Evolutionary conservation across 2,113 vertebrate species (phyloP), one percentile per base, ranked within the genome.

Genomic region (Holacanthus passer): DNA sequence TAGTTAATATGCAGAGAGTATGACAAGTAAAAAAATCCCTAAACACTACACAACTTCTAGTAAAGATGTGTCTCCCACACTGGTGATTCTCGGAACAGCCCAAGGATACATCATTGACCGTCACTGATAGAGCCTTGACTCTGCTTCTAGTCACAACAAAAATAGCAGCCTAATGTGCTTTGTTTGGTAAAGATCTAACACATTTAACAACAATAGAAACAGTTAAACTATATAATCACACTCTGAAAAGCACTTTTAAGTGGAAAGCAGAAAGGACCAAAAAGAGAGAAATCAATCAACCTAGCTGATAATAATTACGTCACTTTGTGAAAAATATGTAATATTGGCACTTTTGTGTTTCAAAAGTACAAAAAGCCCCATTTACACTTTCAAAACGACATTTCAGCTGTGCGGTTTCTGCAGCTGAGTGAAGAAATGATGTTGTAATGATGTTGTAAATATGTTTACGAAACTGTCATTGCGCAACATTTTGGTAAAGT

Each of bases 91-190:
- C 52, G 32, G 27, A 69, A 58, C 37, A 39, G 55, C 41, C n/a
- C 83, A 77, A 90, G 82, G 90, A 70, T 47, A 27, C 22, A 66
- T 24, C 84, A 83, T 68, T 88, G 85, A 81, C 53, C 45, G 10
- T 17, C 24, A 32, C 41, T 48, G 63, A 50, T 7, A 52, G 22
- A 82, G 47, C 73, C 63, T 74, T 76, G 83, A 72, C 71, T 68
- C 70, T 43, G 31, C 70, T 64, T 66, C 29, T 19, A 70, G 31
- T 31, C 22, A 39, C 10, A 73, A 22, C 13, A 47, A 27, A 64
- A 75, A 41, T 27, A 63, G n/a, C 52, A 67, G 43, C 37, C 4
- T 10, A 32, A 64, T 58, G 55, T 24, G n/a, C n/a, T 32, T 29
- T 60, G 5, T 20, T n/a, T 1, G 8, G 16, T 39, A 11, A 67